These are phyloP conservation scores for Synanthedon vespiformis DNA, from an alignment of 2,888 invertebrate genomes.

Conservation along the genomic window DNA sequence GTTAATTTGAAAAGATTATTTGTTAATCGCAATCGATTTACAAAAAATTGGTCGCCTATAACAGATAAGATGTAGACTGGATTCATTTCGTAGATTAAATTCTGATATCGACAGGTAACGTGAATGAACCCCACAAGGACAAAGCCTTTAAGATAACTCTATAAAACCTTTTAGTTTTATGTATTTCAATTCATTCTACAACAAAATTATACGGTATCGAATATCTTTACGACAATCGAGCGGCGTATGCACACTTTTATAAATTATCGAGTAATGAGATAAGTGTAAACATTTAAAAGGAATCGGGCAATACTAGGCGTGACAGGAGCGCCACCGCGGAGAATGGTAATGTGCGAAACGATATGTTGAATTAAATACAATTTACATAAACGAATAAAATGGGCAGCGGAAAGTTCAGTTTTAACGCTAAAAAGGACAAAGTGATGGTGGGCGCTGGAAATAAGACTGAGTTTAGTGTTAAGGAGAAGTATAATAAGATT, in stretches of 20 bases:
- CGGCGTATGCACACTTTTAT: constrained; percentile 27
- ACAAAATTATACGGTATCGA: constrained; percentile 53
- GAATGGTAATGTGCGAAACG: constrained; percentile 25
- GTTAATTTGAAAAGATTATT: not conserved
- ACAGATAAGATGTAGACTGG: constrained; percentile 33
- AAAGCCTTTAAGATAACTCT: constrained; percentile 54
- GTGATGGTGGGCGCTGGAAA: constrained; percentile 32
- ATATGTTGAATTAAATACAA: constrained; percentile 15
- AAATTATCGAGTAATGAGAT: constrained; percentile 24
- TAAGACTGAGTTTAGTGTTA: constrained; percentile 63
- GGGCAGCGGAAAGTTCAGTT: constrained; percentile 62
- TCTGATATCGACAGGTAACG: constrained; percentile 48
- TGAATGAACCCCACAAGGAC: constrained; percentile 64
- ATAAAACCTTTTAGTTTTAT: constrained; percentile 65
- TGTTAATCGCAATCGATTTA: not conserved
- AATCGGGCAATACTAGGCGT: constrained; percentile 22
- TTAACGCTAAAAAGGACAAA: constrained; percentile 55
- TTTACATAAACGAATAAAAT: constrained; percentile 41
- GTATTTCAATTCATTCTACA: constrained; percentile 52
- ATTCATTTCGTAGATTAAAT: constrained; percentile 55
- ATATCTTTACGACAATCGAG: constrained; percentile 55
- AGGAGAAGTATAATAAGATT: constrained; percentile 57
- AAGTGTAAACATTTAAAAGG: constrained; percentile 30
- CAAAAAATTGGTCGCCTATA: not conserved
- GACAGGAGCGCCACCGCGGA: constrained; percentile 20